Conservation (phyloP, 2,113 vertebrate species). For the Pelecanoides urinatrix region DNA sequence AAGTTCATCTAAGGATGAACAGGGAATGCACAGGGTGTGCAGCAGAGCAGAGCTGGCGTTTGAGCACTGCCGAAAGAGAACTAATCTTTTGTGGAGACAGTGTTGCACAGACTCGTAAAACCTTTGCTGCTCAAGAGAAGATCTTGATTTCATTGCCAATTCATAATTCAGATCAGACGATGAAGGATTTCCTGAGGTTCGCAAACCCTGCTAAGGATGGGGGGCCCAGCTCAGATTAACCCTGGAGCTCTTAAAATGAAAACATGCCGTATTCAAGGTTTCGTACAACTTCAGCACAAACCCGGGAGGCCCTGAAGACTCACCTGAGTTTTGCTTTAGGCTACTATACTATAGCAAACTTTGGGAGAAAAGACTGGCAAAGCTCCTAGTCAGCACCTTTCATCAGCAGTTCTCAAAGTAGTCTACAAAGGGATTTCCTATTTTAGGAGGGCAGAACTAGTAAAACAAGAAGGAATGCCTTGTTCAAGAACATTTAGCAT, state of each 20-base stretch:
- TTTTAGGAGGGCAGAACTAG: background rate
- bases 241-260: background rate
- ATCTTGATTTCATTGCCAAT: constrained; percentile 2
- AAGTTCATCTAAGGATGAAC: constrained; percentile 1
- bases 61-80: background rate
- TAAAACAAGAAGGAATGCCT: background rate
- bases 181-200: constrained; percentile 24
- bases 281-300: background rate
- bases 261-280: background rate
- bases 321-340: background rate
- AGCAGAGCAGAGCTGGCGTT: background rate
- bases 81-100: background rate
- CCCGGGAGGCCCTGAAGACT: background rate
- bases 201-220: background rate
- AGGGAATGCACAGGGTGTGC: background rate
- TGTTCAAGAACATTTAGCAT: background rate
- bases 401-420: background rate
- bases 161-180: constrained; percentile 2
- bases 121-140: background rate
- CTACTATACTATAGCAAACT: background rate
- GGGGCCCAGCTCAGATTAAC: background rate
- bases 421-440: background rate
- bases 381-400: background rate
- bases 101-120: background rate
- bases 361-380: background rate